Percentiles rank a stretch among this genome's conserved stretches.
These are phyloP conservation scores for Taxidea taxus DNA, from an alignment of 2,113 vertebrate genomes.

Conservation along the genomic window DNA sequence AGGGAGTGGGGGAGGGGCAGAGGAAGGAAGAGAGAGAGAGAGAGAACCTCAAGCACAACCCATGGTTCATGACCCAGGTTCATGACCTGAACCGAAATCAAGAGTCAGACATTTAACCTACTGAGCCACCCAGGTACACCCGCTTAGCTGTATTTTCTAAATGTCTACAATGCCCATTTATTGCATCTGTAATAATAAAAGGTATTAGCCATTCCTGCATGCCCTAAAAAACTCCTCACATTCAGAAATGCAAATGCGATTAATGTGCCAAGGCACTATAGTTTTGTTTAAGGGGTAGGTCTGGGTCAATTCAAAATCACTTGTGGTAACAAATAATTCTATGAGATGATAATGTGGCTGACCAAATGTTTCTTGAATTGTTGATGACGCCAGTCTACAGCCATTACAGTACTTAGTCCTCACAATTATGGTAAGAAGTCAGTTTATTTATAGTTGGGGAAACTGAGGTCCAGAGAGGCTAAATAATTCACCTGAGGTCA, in stretches of 20 bases:
- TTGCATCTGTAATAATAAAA: neutral
- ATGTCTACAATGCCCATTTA: neutral
- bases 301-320: neutral
- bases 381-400: neutral
- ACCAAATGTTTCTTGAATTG: neutral
- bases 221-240: neutral
- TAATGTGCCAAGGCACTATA: neutral
- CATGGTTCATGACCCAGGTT: rapidly evolving
- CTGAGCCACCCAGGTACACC: neutral
- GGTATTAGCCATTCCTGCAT: neutral
- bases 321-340: neutral
- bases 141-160: neutral
- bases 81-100: neutral
- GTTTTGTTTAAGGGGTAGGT: neutral
- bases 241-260: neutral
- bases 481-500: neutral
- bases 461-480: neutral
- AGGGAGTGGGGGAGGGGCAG: neutral
- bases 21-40: neutral
- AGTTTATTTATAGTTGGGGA: neutral
- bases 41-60: neutral
- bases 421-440: neutral
- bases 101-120: neutral
- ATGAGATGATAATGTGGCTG: neutral
- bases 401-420: neutral